Base-by-base conservation (phyloP, 2,888 invertebrate genomes). In the Sipunculus nudus region DNA sequence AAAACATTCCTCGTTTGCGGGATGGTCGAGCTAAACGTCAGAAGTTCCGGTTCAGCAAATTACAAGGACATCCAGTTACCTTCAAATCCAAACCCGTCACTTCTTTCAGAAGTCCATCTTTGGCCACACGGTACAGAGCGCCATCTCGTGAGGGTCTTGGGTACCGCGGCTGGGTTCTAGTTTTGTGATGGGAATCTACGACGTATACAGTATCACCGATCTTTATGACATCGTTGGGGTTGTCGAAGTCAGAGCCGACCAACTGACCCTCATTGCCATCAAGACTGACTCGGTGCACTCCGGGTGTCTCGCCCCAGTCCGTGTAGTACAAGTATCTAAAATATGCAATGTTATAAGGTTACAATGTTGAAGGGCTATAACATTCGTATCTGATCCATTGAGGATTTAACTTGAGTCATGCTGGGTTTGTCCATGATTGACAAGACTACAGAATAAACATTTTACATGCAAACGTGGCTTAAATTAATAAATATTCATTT, bases 261-360 rank as follows among this genome's bases (percentile, higher is more conserved):
- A 73, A 54, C 32, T 52, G 48, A 1, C 59, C 55, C 26, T 74
- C 54, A 5, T 68, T 61, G 1, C 79, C 79, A 64, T 78, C 78
- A 40, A 78, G 62, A 6, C 71, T 65, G 13, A 71, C 54, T n/a
- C 72, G 62, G 5, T 74, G 50, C 31, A 79, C 66, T 26, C 66
- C 63, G 0, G 75, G 74, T 8, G 68, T 43, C 8, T 56, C 57
- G 3, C 78, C 78, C 70, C 74, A 74, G 63, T 77, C 75, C 29
- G 74, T 73, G 60, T 71, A 72, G 64, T 75, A 78, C 40, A 79
- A 63, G 41, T 72, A 68, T 19, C 79, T 79, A 68, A 40, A 53
- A 29, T 13, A 50, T n/a, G n/a, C n/a, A n/a, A n/a, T n/a, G n/a
- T n/a, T n/a, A n/a, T n/a, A n/a, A n/a, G n/a, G n/a, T n/a, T n/a